A percentile compares a stretch with the other conserved stretches of the same genome.
Conservation (phyloP, 2,113 vertebrate species). For the Corythaixoides concolor region DNA sequence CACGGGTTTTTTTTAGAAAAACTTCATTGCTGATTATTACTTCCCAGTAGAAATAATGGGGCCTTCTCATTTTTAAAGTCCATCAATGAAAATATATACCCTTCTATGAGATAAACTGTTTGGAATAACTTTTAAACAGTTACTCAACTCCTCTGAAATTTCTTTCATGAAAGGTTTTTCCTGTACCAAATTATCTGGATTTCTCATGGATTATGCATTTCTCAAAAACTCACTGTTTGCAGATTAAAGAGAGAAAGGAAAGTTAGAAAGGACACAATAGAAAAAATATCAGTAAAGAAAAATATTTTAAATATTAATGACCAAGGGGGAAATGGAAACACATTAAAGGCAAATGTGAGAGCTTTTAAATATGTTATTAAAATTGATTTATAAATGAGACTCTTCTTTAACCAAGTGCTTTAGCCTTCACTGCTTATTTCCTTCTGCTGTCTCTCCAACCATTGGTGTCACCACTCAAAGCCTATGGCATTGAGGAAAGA, state of each 20-base stretch:
- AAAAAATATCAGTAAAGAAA: slow-evolving; percentile 65
- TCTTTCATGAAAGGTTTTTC: slow-evolving; percentile 2
- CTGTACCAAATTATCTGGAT: slow-evolving; percentile 6
- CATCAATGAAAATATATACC: neutral
- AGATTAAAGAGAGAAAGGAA: slow-evolving; percentile 32
- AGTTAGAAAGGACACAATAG: slow-evolving; percentile 58
- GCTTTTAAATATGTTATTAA: slow-evolving; percentile 74
- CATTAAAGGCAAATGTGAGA: slow-evolving; percentile 70
- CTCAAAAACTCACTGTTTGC: slow-evolving; percentile 39
- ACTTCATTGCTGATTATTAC: neutral
- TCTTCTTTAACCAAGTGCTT: slow-evolving; percentile 60
- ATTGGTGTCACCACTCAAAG: slow-evolving; percentile 24
- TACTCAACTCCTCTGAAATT: neutral
- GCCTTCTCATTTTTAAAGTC: neutral
- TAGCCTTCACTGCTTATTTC: slow-evolving; percentile 63
- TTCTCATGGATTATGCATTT: slow-evolving; percentile 52
- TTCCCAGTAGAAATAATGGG: neutral
- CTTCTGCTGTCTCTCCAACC: slow-evolving; percentile 55
- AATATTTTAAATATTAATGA: slow-evolving; percentile 69
- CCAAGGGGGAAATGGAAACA: slow-evolving; percentile 59
- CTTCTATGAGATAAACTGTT: neutral
- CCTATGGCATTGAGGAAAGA: neutral
- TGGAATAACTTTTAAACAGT: slow-evolving; percentile 16
- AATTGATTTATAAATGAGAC: slow-evolving; percentile 71
- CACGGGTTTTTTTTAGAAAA: neutral